Evolutionary conservation across 2,888 invertebrate genomes (phyloP).

Genomic region (Drosophila bunnanda): DNA sequence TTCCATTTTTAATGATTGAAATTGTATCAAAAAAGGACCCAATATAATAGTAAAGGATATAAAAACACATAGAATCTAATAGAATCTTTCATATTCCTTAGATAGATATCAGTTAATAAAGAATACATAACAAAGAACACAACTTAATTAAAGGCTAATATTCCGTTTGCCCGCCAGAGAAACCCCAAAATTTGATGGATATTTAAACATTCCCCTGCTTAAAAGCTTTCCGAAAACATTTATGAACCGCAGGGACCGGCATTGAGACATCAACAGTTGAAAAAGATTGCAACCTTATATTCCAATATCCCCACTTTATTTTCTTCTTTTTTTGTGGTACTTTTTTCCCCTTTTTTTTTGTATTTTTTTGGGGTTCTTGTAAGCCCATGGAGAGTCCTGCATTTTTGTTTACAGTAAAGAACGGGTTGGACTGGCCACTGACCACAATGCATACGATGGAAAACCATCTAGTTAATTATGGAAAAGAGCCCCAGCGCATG

Average conservation of each 20-base stretch:
- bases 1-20: not conserved
- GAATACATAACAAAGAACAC: not conserved
- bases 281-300: slow-evolving; percentile 43
- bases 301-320: slow-evolving; percentile 23
- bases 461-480: slow-evolving; percentile 78
- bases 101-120: not conserved
- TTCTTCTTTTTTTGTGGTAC: not conserved
- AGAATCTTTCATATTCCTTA: not conserved
- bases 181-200: slow-evolving; percentile 15
- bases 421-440: slow-evolving; percentile 38
- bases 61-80: not conserved
- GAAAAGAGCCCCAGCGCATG: slow-evolving; percentile 55
- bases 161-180: not conserved
- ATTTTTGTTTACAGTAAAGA: slow-evolving; percentile 38
- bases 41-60: not conserved
- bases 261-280: slow-evolving; percentile 38
- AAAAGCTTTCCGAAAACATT: slow-evolving; percentile 5
- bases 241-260: not conserved
- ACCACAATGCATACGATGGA: slow-evolving; percentile 61
- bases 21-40: not conserved
- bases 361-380: slow-evolving; percentile 8
- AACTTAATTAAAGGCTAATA: slow-evolving; percentile 17
- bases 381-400: slow-evolving; percentile 30
- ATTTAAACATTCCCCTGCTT: slow-evolving; percentile 14
- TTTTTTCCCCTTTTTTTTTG: not conserved